Base-by-base conservation (phyloP, 2,888 invertebrate species). In the Molanna angustata region DNA sequence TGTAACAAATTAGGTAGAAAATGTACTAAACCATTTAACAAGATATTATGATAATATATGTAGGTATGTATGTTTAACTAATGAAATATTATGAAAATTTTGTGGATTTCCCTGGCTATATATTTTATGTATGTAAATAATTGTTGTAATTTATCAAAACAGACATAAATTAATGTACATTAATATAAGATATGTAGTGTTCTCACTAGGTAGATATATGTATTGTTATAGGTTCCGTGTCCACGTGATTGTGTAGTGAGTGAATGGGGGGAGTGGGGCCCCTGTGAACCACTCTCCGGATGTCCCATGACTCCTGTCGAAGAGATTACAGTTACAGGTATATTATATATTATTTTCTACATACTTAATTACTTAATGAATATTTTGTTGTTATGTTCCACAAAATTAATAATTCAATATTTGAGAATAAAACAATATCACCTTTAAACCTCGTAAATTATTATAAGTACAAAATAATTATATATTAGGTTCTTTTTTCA, bases 191-290 rank as follows among this genome's bases (percentile, higher is more conserved):
- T 11, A 11, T 27, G 27, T 27, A 27, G 27, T 7, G 6, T 7
- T 7, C 11, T 27, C 27, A 27, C 27, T 7, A 7, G 6, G 27
- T 27, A 27, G 27, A 27, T 11, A 27, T n/a, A n/a, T n/a, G n/a
- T n/a, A n/a, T 9, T 39, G 18, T 49, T 35, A 0, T 64, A 81
- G 73, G 78, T 82, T 1, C 79, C 80, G 0, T 82, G 82, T 61
- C 79, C 80, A 2, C 69, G 82, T 40, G 82, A 83, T 61, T 83
- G 82, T 59, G 76, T 78, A 62, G 79, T 82, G 1, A 79, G 80
- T 0, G 74, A 77, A 17, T 83, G 83, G 83, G 73, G 78, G 2
- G 70, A 75, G n/a, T 83, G 83, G 83, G 79, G 81, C 1, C 76
- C 79, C 0, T 83, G 83, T 61, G 75, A 77, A 49, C 81, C 81